Conservation (phyloP, 2,797 vertebrate species). For the Selene dorsalis region DNA sequence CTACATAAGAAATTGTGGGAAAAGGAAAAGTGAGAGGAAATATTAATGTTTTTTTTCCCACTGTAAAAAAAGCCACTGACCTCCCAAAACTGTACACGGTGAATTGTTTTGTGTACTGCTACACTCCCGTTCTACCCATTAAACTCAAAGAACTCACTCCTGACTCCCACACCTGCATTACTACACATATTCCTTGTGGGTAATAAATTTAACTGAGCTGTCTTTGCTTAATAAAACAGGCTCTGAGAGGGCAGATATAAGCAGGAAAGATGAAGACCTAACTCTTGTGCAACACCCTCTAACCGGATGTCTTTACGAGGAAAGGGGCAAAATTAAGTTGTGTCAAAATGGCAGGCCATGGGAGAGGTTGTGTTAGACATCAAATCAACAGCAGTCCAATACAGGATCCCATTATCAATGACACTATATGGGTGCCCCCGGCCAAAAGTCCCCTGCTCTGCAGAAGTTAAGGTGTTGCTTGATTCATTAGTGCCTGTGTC, state of each 20-base stretch:
- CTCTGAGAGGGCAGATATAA: conserved; percentile 67
- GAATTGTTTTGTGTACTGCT: not conserved
- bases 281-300: conserved; percentile 87
- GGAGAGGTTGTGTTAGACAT: conserved; percentile 89
- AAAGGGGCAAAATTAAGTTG: conserved; percentile 91
- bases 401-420: conserved; percentile 92
- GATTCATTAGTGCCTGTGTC: conserved; percentile 96
- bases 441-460: conserved; percentile 89
- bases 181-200: conserved; percentile 48
- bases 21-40: not conserved
- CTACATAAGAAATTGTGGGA: not conserved
- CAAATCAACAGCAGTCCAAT: conserved; percentile 85
- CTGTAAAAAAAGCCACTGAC: not conserved
- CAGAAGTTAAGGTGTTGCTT: conserved; percentile 96
- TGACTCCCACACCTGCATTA: conserved; percentile 25
- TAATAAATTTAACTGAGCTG: conserved; percentile 83
- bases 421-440: conserved; percentile 86
- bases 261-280: conserved; percentile 79
- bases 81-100: not conserved
- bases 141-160: not conserved
- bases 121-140: not conserved
- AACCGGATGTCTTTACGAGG: conserved; percentile 89
- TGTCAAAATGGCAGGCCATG: conserved; percentile 92
- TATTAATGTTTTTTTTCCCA: not conserved
- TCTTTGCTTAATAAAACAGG: conserved; percentile 83